Conservation (phyloP, 2,888 invertebrate genomes). For the Oscheius onirici region DNA sequence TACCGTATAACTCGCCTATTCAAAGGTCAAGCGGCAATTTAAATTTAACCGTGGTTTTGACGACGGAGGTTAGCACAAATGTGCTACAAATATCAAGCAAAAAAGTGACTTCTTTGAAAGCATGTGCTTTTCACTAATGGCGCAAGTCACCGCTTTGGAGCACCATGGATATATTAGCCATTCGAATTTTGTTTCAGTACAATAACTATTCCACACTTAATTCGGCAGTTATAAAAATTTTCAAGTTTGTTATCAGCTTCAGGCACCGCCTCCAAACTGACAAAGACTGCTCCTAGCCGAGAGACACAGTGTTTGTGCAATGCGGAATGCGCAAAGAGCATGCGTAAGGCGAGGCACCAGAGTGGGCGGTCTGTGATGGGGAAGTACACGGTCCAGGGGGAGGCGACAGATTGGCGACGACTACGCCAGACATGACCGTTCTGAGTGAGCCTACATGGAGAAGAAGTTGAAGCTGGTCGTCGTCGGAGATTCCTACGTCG, state of each 20-base stretch:
- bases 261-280: slow-evolving; percentile 16
- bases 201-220: too few species aligned
- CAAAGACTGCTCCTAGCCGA: slow-evolving; percentile 9
- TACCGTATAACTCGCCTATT: slow-evolving; percentile 1
- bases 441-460: slow-evolving; percentile 44
- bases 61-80: too few species aligned
- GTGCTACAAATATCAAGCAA: too few species aligned
- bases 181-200: too few species aligned
- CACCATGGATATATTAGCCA: too few species aligned
- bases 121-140: too few species aligned
- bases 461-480: slow-evolving; percentile 84
- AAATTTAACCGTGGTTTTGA: too few species aligned
- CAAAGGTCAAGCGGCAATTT: not conserved
- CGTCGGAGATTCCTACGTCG: slow-evolving; percentile 91
- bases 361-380: slow-evolving; percentile 18
- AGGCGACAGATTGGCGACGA: slow-evolving; percentile 25
- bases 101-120: too few species aligned
- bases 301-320: slow-evolving; percentile 32
- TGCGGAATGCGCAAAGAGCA: slow-evolving; percentile 24
- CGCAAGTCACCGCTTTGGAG: too few species aligned
- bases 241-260: slow-evolving; percentile 30
- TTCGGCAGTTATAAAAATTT: slow-evolving; percentile 1
- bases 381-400: slow-evolving; percentile 20
- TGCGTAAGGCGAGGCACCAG: slow-evolving; percentile 20
- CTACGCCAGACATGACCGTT: slow-evolving; percentile 28